Conservation (phyloP, 2,888 invertebrate species). For the Cantharis nigra region DNA sequence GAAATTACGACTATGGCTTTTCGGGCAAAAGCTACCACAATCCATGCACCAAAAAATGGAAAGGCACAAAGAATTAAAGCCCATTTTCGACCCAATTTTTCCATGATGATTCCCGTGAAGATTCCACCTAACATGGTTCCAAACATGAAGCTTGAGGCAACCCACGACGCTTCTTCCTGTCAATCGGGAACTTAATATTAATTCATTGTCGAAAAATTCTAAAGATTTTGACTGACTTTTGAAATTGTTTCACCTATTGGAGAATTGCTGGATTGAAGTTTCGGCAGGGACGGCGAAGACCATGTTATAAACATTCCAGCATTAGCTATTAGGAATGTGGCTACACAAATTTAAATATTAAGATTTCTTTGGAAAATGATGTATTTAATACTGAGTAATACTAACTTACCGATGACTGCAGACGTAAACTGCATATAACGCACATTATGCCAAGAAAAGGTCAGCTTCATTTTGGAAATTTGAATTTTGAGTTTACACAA, state of each 20-base stretch:
- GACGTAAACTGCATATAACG: conserved; percentile 7
- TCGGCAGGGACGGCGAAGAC: conserved; percentile 62
- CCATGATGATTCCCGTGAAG: conserved; percentile 61
- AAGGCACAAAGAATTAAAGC: conserved; percentile 59
- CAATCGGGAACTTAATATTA: neutral
- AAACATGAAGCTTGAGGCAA: conserved; percentile 61
- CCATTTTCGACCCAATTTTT: conserved; percentile 61
- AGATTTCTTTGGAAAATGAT: too few relatives aligned
- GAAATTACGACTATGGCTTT: conserved; percentile 60
- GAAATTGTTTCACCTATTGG: conserved; percentile 20
- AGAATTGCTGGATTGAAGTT: conserved; percentile 45
- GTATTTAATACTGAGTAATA: too few relatives aligned
- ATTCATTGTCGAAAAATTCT: neutral
- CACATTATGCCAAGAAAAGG: neutral
- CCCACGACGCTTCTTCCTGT: conserved; percentile 61
- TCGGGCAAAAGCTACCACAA: conserved; percentile 39
- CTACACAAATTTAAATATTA: neutral
- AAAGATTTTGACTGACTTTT: conserved; percentile 5
- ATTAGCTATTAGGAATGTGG: neutral
- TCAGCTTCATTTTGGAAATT: neutral
- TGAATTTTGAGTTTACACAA: neutral
- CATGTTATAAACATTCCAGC: conserved; percentile 54
- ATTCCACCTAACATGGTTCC: conserved; percentile 63
- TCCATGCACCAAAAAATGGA: conserved; percentile 61
- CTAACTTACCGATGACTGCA: neutral